Evolutionary conservation across 2,797 vertebrate species (phyloP), one percentile per base, ranked within the genome.

Genomic region (Clamator glandarius): DNA sequence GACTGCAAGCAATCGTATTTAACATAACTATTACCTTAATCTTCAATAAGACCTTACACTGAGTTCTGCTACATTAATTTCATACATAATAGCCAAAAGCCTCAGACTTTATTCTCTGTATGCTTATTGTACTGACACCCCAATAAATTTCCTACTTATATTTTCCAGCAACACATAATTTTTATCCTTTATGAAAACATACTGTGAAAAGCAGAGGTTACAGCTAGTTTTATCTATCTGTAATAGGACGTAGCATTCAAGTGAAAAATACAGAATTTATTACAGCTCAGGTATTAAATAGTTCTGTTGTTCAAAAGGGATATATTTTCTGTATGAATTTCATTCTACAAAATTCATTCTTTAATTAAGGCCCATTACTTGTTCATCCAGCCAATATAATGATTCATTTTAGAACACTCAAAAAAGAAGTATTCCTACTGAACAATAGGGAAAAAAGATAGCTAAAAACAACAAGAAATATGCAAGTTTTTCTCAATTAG

Each of bases 321-420:
- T 95, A 36, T 70, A 36, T 67, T 96, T 97, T 75, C 89, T 88
- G 46, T 81, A 89, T 39, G 35, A 96, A 84, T 95, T 92, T 96
- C 90, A 94, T 85, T 89, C 81, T 74, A 41, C 44, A 91, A 89
- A 80, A 63, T 39, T 74, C 5, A 78, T 86, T 91, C 70, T 95
- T 96, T 97, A 97, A 97, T 97, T 97, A 97, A 96, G 78, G 35
- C 10, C 84, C 77, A 25, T 82, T 95, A 75, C 81, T 94, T 96
- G 91, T 95, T 95, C 94, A 97, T 96, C 64, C 72, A 91, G 59
- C 29, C 41, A 63, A 66, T 73, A 81, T 46, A 94, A 92, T 89
- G 87, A 96, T 96, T 93, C 96, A 86, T 88, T 81, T 92, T 76
- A 75, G 35, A 90, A 92, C 59, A 81, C 18, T 87, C 15, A 54